phyloP scores from a whole-genome alignment of 1,140 invertebrate species.

The Propsilocerus akamusi region DNA sequence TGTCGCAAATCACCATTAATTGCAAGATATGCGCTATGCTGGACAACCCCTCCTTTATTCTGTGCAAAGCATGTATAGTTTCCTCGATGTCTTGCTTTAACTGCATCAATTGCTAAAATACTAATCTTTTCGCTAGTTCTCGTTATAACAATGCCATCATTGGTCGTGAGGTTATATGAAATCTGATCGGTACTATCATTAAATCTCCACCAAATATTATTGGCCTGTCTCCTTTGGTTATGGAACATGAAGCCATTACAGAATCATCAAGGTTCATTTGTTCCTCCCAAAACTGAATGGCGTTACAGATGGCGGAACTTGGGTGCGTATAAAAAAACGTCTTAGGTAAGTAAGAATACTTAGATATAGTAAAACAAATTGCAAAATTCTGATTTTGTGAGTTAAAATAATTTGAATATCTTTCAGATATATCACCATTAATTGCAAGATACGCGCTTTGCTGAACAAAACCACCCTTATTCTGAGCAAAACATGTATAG shows the following conservation, averaged over 20 bases:
- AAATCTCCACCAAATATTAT: constrained; percentile 25
- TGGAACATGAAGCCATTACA: constrained; percentile 35
- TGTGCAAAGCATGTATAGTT: constrained; percentile 60
- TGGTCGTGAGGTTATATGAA: constrained; percentile 32
- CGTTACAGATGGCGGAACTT: constrained; percentile 43
- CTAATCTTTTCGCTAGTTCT: constrained; percentile 59
- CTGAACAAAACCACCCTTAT: constrained; percentile 48
- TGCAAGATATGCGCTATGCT: constrained; percentile 43
- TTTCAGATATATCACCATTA: neutral
- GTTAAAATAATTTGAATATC: constrained; percentile 11
- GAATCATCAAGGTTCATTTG: constrained; percentile 41
- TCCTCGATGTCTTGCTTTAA: constrained; percentile 48
- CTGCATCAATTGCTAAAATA: constrained; percentile 53
- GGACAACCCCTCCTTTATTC: constrained; percentile 48
- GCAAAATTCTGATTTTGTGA: constrained; percentile 5
- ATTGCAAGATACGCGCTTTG: neutral
- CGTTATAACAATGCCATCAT: constrained; percentile 45
- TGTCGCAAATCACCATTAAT: constrained; percentile 74
- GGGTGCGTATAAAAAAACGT: constrained; percentile 6
- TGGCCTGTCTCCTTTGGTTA: constrained; percentile 34
- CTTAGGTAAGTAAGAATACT: constrained; percentile 5
- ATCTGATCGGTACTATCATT: constrained; percentile 23
- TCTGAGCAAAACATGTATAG: constrained; percentile 63
- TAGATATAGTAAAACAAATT: constrained; percentile 7
- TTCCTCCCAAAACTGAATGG: constrained; percentile 40